Conservation (phyloP, 1,140 invertebrate genomes). For the Cherax quadricarinatus region DNA sequence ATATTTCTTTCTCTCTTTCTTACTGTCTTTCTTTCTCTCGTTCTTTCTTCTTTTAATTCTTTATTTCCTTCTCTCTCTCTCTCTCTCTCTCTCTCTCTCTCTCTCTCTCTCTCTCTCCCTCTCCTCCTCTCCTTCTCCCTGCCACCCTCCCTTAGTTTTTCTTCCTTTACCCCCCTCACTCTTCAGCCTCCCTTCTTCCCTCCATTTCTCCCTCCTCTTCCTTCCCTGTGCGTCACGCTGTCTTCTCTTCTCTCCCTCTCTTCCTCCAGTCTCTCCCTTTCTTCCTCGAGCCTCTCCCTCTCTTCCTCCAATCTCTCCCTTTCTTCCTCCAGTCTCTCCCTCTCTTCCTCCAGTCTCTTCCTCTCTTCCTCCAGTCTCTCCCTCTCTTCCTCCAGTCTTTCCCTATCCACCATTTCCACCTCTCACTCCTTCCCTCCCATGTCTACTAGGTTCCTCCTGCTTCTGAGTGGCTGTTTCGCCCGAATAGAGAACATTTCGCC, state of each 20-base stretch:
- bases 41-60: too few relatives aligned
- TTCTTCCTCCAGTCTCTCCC: too few relatives aligned
- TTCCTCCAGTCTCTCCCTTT: neutral
- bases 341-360: too few relatives aligned
- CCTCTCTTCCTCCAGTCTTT: neutral
- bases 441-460: neutral
- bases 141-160: neutral
- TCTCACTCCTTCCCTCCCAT: neutral
- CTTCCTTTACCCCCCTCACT: neutral
- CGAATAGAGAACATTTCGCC: too few relatives aligned
- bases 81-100: too few relatives aligned
- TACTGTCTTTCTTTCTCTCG: too few relatives aligned
- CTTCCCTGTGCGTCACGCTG: neutral
- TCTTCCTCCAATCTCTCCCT: too few relatives aligned
- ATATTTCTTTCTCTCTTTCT: too few relatives aligned
- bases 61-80: neutral
- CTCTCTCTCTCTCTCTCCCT: neutral
- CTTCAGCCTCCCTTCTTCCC: neutral
- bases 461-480: too few relatives aligned
- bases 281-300: too few relatives aligned
- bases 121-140: neutral
- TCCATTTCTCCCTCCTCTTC: neutral
- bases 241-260: neutral
- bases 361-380: too few relatives aligned
- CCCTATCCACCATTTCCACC: neutral